phyloP scores from a whole-genome alignment of 2,888 invertebrate species.

The Mesorhabditis sp. region DNA sequence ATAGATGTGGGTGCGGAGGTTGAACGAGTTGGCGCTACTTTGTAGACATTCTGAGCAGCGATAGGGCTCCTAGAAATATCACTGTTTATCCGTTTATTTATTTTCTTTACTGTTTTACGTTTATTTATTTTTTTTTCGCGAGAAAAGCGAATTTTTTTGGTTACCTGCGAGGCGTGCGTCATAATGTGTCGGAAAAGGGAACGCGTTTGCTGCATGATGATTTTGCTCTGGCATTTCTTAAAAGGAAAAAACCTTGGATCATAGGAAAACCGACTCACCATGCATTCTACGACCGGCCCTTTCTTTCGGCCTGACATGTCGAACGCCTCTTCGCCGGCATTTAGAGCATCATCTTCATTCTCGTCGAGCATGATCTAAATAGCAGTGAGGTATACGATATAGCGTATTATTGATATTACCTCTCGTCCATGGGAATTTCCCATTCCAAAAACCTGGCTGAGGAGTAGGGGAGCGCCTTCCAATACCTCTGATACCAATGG shows the following conservation, averaged over 20 bases:
- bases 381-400: neutral
- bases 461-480: too few relatives aligned
- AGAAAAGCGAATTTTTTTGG: neutral
- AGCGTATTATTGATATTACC: neutral
- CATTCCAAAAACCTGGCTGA: too few relatives aligned
- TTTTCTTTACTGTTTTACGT: neutral
- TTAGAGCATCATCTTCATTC: neutral
- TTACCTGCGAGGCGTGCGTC: constrained; percentile 2
- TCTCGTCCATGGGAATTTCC: neutral
- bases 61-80: constrained; percentile 2
- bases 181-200: constrained; percentile 4
- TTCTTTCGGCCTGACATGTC: neutral
- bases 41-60: constrained; percentile 5
- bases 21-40: constrained; percentile 6
- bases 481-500: too few relatives aligned
- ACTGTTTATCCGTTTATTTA: neutral
- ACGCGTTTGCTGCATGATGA: constrained; percentile 5
- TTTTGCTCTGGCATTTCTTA: neutral
- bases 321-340: neutral
- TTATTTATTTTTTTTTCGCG: neutral
- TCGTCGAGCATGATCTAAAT: neutral
- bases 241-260: neutral
- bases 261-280: neutral
- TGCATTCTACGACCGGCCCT: constrained; percentile 3
- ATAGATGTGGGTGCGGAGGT: neutral